Evolutionary conservation across 2,797 vertebrate species (phyloP).

Genomic region (Chaetophractus vellerosus): DNA sequence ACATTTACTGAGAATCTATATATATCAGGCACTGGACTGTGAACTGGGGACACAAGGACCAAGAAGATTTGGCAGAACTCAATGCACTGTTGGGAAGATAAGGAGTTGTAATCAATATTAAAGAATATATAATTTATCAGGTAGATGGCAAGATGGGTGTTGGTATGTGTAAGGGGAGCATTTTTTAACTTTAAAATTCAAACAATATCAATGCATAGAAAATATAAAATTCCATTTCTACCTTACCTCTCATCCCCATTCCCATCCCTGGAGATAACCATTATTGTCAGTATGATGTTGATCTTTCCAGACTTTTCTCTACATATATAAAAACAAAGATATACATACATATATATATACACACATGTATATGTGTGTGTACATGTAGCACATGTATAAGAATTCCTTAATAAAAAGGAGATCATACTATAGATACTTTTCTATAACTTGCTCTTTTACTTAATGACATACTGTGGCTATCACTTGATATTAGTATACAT

Average conservation of each 20-base stretch:
- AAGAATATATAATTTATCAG: constrained; percentile 34
- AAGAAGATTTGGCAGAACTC: constrained; percentile 21
- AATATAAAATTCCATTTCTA: constrained; percentile 9
- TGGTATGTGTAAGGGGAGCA: background rate
- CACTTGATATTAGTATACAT: background rate
- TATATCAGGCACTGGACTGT: background rate
- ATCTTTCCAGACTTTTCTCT: constrained; percentile 19
- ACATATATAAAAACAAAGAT: background rate
- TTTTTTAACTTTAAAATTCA: constrained; percentile 50
- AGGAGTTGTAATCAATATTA: constrained; percentile 16
- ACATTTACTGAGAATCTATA: constrained; percentile 25
- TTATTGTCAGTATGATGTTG: background rate
- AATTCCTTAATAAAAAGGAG: constrained; percentile 42
- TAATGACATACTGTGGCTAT: background rate
- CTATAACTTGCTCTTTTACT: constrained; percentile 38
- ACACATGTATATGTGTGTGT: background rate
- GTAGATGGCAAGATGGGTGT: constrained; percentile 1
- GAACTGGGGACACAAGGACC: background rate
- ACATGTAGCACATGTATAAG: background rate
- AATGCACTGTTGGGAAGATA: constrained; percentile 21
- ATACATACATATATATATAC: background rate
- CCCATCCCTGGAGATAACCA: background rate
- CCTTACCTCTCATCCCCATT: background rate
- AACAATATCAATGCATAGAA: constrained; percentile 24
- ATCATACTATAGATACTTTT: background rate